A percentile compares a stretch with the other conserved stretches of the same genome.
Conservation (phyloP, 2,888 invertebrate species). For the Auanema freiburgensis region DNA sequence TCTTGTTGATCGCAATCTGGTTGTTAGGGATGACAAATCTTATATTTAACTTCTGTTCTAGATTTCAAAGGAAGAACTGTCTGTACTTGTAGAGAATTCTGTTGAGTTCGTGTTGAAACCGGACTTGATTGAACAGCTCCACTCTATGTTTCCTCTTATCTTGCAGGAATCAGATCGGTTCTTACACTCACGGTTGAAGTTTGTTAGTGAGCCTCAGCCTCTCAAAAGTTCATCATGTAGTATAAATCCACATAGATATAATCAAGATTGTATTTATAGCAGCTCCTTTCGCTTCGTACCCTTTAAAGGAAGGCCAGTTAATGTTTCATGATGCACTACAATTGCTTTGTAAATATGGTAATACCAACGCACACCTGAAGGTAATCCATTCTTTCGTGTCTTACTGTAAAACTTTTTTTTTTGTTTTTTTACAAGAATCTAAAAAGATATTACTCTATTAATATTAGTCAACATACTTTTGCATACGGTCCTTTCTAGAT, state of each 20-base stretch:
- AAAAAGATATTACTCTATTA: too few relatives aligned
- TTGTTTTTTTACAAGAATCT: not conserved
- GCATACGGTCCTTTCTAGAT: too few relatives aligned
- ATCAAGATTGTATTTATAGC: too few relatives aligned
- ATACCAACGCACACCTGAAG: constrained; percentile 8
- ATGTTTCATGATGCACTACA: constrained; percentile 8
- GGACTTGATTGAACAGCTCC: not conserved
- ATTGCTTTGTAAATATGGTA: constrained; percentile 12
- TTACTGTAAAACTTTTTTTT: not conserved
- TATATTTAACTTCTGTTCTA: not conserved
- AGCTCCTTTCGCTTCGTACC: too few relatives aligned
- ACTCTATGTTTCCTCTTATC: too few relatives aligned
- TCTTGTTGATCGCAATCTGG: not conserved
- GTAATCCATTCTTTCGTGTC: not conserved
- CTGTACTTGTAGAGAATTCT: constrained; percentile 6
- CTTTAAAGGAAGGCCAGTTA: too few relatives aligned
- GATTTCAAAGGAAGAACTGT: not conserved
- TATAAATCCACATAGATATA: too few relatives aligned
- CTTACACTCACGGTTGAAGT: constrained; percentile 7
- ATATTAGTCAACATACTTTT: too few relatives aligned
- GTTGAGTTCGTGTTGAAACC: not conserved
- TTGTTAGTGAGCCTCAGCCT: constrained; percentile 2
- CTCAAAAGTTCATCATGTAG: not conserved
- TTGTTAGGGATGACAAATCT: not conserved
- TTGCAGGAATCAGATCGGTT: constrained; percentile 8